Conservation (phyloP, 1,140 invertebrate species). For the Formica selysi region DNA sequence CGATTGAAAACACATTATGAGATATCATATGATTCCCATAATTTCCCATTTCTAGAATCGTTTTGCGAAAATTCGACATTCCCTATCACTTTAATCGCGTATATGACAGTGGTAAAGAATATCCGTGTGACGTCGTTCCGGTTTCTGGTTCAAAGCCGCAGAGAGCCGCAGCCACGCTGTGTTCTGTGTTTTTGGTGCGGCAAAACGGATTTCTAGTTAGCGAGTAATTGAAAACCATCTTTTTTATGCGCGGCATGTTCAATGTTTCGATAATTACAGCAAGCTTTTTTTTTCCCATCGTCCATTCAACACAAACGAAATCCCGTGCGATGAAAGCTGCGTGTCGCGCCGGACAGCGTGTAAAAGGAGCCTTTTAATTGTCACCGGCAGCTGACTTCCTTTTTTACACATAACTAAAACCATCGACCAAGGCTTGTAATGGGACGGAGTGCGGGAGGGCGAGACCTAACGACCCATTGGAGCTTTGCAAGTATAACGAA, state of each 20-base stretch:
- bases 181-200: slow-evolving; percentile 45
- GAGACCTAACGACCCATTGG: slow-evolving; percentile 41
- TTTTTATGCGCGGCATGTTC: slow-evolving; percentile 56
- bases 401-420: slow-evolving; percentile 19
- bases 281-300: slow-evolving; percentile 33
- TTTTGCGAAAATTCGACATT: slow-evolving; percentile 13
- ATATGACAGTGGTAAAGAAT: slow-evolving; percentile 13
- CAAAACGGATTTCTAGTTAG: slow-evolving; percentile 52
- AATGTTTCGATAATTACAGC: slow-evolving; percentile 61
- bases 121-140: slow-evolving; percentile 16
- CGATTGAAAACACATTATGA: slow-evolving; percentile 23
- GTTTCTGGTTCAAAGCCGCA: slow-evolving; percentile 28
- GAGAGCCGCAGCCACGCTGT: not conserved
- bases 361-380: slow-evolving; percentile 59
- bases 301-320: slow-evolving; percentile 42
- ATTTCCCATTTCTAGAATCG: not conserved
- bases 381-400: slow-evolving; percentile 47
- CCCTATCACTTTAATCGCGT: not conserved
- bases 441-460: not conserved
- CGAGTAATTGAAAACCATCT: slow-evolving; percentile 61
- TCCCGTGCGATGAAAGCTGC: slow-evolving; percentile 27
- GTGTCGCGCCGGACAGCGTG: slow-evolving; percentile 1
- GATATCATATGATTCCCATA: not conserved
- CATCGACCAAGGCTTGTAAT: slow-evolving; percentile 16
- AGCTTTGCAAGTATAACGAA: slow-evolving; percentile 31